Evolutionary conservation across 2,797 vertebrate genomes (phyloP).

Genomic region (Rhincodon typus): DNA sequence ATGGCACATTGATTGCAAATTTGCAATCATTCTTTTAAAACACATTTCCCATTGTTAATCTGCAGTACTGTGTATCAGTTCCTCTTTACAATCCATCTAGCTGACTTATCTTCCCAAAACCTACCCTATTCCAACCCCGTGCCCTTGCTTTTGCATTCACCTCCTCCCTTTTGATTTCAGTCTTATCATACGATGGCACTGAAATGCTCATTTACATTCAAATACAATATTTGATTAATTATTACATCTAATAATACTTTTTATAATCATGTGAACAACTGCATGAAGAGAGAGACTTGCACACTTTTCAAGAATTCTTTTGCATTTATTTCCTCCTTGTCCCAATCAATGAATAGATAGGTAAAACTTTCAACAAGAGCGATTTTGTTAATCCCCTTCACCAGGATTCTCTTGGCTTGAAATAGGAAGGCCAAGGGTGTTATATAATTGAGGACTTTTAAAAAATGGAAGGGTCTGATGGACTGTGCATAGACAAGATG

Average conservation of each 20-base stretch:
- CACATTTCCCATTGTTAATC: neutral
- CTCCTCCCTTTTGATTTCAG: neutral
- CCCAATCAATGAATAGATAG: neutral
- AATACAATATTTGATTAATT: neutral
- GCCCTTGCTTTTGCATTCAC: neutral
- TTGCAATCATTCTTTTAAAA: neutral
- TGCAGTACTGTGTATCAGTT: neutral
- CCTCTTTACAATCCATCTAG: neutral
- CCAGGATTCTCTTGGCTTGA: neutral
- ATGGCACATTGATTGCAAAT: neutral
- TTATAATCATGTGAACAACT: neutral
- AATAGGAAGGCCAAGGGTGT: neutral
- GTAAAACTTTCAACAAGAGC: neutral
- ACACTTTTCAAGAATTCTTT: neutral
- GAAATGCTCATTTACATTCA: neutral
- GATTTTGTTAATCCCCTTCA: neutral
- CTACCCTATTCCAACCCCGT: neutral
- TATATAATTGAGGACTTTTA: neutral
- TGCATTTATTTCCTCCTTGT: neutral
- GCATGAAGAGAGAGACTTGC: neutral
- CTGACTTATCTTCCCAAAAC: neutral
- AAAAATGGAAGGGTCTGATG: neutral
- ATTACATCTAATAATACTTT: neutral
- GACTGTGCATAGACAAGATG: neutral
- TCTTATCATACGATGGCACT: neutral